A percentile compares a stretch with the other conserved stretches of the same genome.
These are phyloP conservation scores for Venusia cambrica DNA, from an alignment of 2,888 invertebrate genomes.

Conservation along the genomic window DNA sequence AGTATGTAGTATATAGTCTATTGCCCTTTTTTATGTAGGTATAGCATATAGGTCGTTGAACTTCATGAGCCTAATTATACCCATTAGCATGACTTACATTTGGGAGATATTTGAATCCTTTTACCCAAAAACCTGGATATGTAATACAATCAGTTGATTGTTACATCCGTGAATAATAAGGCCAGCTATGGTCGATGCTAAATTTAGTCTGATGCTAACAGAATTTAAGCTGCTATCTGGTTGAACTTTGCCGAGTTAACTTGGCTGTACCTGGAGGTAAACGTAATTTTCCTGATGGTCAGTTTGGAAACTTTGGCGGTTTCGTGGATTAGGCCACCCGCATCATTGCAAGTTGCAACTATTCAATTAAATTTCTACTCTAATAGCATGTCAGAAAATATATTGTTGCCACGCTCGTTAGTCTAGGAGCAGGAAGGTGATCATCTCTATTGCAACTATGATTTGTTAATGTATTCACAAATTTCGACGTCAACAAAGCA, in stretches of 20 bases:
- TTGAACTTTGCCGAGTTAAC: constrained; percentile 32
- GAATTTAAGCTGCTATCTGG: constrained; percentile 44
- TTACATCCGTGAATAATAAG: constrained; percentile 37
- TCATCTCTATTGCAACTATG: too few relatives aligned
- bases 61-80: constrained; percentile 2
- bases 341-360: too few relatives aligned
- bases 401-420: too few relatives aligned
- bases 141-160: constrained; percentile 30
- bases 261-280: constrained; percentile 24
- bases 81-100: too few relatives aligned
- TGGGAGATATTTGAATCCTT: too few relatives aligned
- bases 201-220: constrained; percentile 53
- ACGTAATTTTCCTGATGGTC: constrained; percentile 24
- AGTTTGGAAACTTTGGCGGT: constrained; percentile 12
- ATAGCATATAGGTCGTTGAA: neutral
- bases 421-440: too few relatives aligned
- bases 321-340: constrained; percentile 9
- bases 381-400: too few relatives aligned
- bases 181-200: constrained; percentile 50
- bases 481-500: too few relatives aligned
- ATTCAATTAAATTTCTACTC: too few relatives aligned
- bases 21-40: constrained; percentile 2
- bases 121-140: constrained; percentile 7
- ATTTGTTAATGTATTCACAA: too few relatives aligned
- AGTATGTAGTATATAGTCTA: constrained; percentile 9